Evolutionary conservation across 1,140 invertebrate species (phyloP).

Genomic region (Drosophila malerkotliana): DNA sequence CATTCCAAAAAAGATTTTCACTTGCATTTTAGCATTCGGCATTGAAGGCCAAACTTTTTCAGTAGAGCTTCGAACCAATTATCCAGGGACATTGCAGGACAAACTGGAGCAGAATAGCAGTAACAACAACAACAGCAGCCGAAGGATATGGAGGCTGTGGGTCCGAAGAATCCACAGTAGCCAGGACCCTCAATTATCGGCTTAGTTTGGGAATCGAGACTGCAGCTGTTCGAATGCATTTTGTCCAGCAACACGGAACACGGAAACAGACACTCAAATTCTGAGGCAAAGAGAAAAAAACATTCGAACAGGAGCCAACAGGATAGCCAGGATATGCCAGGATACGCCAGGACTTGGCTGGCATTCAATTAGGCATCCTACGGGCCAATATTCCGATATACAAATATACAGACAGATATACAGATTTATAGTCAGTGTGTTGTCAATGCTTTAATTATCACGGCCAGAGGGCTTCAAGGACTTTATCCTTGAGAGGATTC

Average conservation of each 20-base stretch:
- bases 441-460: slow-evolving; percentile 27
- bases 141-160: slow-evolving; percentile 4
- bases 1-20: slow-evolving; percentile 37
- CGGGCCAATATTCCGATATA: slow-evolving; percentile 2
- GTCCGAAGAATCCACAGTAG: background rate
- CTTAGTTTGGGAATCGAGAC: slow-evolving; percentile 36
- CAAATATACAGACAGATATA: background rate
- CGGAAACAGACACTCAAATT: slow-evolving; percentile 13
- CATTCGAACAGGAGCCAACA: slow-evolving; percentile 7
- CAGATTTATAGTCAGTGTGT: slow-evolving; percentile 1
- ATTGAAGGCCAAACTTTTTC: background rate
- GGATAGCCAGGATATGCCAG: background rate
- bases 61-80: slow-evolving; percentile 24
- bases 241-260: slow-evolving; percentile 1
- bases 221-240: slow-evolving; percentile 47
- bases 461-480: background rate
- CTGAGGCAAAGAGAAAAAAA: background rate
- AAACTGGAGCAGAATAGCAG: background rate
- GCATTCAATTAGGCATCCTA: slow-evolving; percentile 59
- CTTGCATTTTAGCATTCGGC: slow-evolving; percentile 29
- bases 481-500: too few relatives aligned
- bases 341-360: slow-evolving; percentile 18
- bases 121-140: background rate
- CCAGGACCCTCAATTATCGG: slow-evolving; percentile 54
- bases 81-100: slow-evolving; percentile 6